Base-by-base conservation (phyloP, 30 jellyfish, hydroid and myxozoan species). In the Sanderia malayensis region DNA sequence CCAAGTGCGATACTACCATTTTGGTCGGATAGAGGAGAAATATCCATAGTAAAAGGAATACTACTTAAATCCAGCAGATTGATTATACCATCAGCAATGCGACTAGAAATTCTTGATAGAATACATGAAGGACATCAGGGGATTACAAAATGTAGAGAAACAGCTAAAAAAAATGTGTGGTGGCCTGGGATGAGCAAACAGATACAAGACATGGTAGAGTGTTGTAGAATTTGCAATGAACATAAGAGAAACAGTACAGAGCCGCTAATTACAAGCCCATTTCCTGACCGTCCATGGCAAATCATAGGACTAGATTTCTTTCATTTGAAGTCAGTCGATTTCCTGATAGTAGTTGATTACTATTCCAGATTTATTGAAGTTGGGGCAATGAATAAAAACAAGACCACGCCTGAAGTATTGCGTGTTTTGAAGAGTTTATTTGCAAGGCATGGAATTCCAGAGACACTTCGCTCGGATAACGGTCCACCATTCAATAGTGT, bases 221-320 rank as follows among this genome's bases (percentile, higher is more conserved):
- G 59, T 9, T 70, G 82, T 70, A n/a, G 76, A 44, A 46, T 60
- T 44, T 79, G 92, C 47, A 25, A 28, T 2, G 85, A 67, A 52
- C 69, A 31, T 32, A 53, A 68, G 76, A 58, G 22, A 46, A 57
- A 66, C 65, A 46, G 59, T 37, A n/a, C 28, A 18, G 77, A 79
- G 26, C 84, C 84, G 7, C 55, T 79, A 61, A 73, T 26, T 15
- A 64, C 70, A 21, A 53, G 81, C 11, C 21, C 77, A 31, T 49
- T 79, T 60, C 92, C 84, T 9, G 73, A 53, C 10, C 49, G 84
- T 18, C 92, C 92, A 1, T 79, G 92, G 92, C 84, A 67, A 15
- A 26, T 22, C 37, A 44, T 67, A 2, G 92, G 92, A 21, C 33
- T 37, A 31, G 92, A 67, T 67, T 55, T 79, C 67, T 67, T 55